These are phyloP conservation scores for Drosophila simulans DNA, from an alignment of 1,140 invertebrate genomes.

Conservation along the genomic window DNA sequence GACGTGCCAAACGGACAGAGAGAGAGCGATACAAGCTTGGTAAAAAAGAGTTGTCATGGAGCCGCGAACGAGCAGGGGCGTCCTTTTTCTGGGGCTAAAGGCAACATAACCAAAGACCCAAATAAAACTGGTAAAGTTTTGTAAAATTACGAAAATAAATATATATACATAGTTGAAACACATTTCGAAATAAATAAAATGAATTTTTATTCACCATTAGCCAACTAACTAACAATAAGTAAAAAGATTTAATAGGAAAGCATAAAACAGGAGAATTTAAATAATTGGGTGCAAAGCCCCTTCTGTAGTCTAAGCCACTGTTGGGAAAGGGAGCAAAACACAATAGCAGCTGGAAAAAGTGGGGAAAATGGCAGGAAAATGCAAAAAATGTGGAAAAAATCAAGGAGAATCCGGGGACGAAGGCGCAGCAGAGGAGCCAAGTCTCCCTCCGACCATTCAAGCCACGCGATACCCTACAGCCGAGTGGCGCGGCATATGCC, in stretches of 20 bases:
- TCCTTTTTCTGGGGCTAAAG: neutral
- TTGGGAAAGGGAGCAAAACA: constrained; percentile 2
- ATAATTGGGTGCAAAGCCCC: neutral
- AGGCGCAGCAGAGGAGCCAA: neutral
- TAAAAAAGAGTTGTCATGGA: constrained; percentile 75
- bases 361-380: constrained; percentile 30
- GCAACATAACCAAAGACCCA: neutral
- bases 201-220: neutral
- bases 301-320: constrained; percentile 2
- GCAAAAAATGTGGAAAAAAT: constrained; percentile 29
- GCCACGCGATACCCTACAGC: constrained; percentile 13
- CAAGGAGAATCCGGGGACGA: neutral
- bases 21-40: constrained; percentile 41
- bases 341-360: constrained; percentile 29
- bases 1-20: constrained; percentile 8
- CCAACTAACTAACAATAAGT: neutral
- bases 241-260: neutral
- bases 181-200: too few relatives aligned
- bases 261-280: too few relatives aligned
- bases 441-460: constrained; percentile 1
- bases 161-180: too few relatives aligned
- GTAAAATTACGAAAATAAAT: too few relatives aligned
- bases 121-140: too few relatives aligned
- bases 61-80: constrained; percentile 18
- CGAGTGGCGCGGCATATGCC: constrained; percentile 31